Percentiles rank a stretch among this genome's conserved stretches.
These are phyloP conservation scores for Drosophila micromelanica DNA, from an alignment of 1,140 invertebrate genomes.

Conservation along the genomic window DNA sequence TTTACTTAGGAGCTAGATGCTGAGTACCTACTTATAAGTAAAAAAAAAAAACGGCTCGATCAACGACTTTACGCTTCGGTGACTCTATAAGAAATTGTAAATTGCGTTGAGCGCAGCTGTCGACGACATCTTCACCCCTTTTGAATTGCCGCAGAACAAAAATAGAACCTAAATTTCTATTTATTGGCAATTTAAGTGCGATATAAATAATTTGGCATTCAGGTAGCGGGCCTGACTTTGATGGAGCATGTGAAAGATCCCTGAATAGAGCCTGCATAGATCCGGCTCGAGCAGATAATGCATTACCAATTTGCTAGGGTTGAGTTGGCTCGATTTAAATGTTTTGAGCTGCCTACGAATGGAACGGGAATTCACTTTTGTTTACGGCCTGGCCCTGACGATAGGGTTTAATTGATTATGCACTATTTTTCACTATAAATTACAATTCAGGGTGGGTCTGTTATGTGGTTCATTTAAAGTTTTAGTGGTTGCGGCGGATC, in stretches of 20 bases:
- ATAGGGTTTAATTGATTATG: slow-evolving; percentile 75
- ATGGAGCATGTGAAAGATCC: slow-evolving; percentile 60
- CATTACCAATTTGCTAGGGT: slow-evolving; percentile 75
- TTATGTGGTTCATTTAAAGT: slow-evolving; percentile 26
- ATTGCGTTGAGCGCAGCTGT: slow-evolving; percentile 70
- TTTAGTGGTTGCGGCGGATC: slow-evolving; percentile 21
- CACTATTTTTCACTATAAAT: slow-evolving; percentile 60
- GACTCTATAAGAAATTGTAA: slow-evolving; percentile 51
- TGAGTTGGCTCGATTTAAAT: slow-evolving; percentile 71
- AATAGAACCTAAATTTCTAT: slow-evolving; percentile 56
- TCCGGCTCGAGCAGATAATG: slow-evolving; percentile 50
- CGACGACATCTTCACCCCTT: slow-evolving; percentile 64
- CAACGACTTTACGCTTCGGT: slow-evolving; percentile 65
- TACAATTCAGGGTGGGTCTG: slow-evolving; percentile 50
- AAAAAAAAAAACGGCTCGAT: slow-evolving; percentile 40
- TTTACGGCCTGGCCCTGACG: slow-evolving; percentile 26
- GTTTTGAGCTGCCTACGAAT: slow-evolving; percentile 28
- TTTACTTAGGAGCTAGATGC: slow-evolving; percentile 62
- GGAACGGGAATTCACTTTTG: slow-evolving; percentile 40
- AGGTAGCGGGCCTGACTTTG: slow-evolving; percentile 67
- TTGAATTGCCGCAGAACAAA: slow-evolving; percentile 11
- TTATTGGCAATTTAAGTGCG: slow-evolving; percentile 80
- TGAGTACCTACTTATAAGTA: slow-evolving; percentile 25
- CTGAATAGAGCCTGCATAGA: slow-evolving; percentile 15
- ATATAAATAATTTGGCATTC: slow-evolving; percentile 80